Evolutionary conservation across 1,140 invertebrate species (phyloP), one percentile per base, ranked within the genome.

Genomic region (Teleopsis dalmanni): DNA sequence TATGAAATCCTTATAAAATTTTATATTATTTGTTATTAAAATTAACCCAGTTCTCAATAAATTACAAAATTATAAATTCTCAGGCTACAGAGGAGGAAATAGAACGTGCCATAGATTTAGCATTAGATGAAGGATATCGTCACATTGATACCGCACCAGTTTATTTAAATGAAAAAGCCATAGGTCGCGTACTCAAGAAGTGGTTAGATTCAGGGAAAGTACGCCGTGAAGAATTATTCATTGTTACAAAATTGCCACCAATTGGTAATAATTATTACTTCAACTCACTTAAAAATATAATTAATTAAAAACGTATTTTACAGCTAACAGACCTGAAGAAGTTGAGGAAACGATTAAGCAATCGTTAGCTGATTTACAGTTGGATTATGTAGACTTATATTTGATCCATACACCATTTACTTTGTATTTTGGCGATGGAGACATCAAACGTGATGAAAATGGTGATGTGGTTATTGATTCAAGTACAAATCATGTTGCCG

Each of bases 381-480:
- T 90, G 44, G 79, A 85, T 47, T 94, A 93, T 60, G 67, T 94
- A 3, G 91, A 95, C 61, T 74, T 94, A 47, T 93, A 91, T 65
- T 72, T 94, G 9, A 77, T 93, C 44, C 90, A 94, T 54, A 79
- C 81, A 22, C 89, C 91, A 0, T 85, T 88, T 63, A 78, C 76
- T 3, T 56, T 80, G 19, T 63, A 58, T 48, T 57, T 74, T 53
- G 52, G 71, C 57, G 43, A 48, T 23, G 41, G 40, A 4, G 78
- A 75, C 69, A 60, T 70, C n/a, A 58, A 57, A 48, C 8, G 51
- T 3, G 58, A 75, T 37, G 72, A 73, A 14, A 76, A 83, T 60
- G 84, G 84, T 43, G 75, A 73, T 37, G 78, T 83, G 38, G 64
- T 79, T 21, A 58, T 86, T 3, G 86, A 89, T 60, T 57, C 75